phyloP scores from a whole-genome alignment of 2,113 vertebrate species.

The Lophius piscatorius region DNA sequence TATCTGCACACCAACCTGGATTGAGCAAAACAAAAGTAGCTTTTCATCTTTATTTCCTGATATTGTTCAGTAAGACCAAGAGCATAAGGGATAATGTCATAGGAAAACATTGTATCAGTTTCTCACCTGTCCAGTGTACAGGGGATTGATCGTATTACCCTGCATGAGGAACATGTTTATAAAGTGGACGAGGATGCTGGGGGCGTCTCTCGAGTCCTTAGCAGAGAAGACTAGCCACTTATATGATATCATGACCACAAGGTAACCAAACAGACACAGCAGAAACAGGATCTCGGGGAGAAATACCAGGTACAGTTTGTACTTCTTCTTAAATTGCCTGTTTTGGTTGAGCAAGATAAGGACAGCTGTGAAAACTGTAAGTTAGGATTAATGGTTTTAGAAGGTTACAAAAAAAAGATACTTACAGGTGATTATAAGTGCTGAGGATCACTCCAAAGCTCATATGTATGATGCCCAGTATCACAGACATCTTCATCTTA shows the following conservation, averaged over 20 bases:
- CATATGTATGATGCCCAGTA: slow-evolving; percentile 94
- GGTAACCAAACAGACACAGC: slow-evolving; percentile 93
- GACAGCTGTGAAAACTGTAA: not conserved
- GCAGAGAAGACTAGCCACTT: slow-evolving; percentile 91
- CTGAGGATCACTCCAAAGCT: slow-evolving; percentile 91
- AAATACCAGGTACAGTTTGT: slow-evolving; percentile 89
- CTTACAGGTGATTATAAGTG: slow-evolving; percentile 95
- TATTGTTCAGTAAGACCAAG: no score
- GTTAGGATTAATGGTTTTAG: not conserved
- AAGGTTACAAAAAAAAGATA: slow-evolving; percentile 30
- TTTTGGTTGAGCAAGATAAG: slow-evolving; percentile 21
- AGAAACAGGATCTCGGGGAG: slow-evolving; percentile 95
- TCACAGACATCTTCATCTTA: slow-evolving; percentile 99
- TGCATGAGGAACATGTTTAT: slow-evolving; percentile 97
- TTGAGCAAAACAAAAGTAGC: slow-evolving; percentile 9
- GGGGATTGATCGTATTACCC: slow-evolving; percentile 47
- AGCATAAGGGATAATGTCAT: no score
- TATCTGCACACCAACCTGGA: slow-evolving; percentile 85
- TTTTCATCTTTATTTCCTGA: no score
- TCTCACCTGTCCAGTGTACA: slow-evolving; percentile 90
- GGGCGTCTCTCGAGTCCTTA: slow-evolving; percentile 80
- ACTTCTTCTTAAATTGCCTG: slow-evolving; percentile 90
- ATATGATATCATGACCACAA: slow-evolving; percentile 94
- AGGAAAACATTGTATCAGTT: not conserved
- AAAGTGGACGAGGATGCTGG: slow-evolving; percentile 95